Evolutionary conservation across 2,797 vertebrate species (phyloP).

Genomic region (Myioborus miniatus): DNA sequence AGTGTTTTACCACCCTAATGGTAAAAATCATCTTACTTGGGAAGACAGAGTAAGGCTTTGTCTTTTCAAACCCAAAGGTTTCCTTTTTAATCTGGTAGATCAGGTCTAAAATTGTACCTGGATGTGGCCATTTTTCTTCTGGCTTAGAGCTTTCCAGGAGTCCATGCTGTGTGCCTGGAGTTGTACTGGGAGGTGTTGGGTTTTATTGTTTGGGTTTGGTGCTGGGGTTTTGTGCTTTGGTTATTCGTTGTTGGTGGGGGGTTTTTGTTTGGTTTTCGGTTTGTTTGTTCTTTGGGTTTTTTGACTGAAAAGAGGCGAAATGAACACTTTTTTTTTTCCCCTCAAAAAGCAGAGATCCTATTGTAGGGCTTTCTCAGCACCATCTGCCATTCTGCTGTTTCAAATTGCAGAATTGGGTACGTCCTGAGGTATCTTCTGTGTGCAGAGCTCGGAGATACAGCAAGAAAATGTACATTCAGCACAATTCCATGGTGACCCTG

Average conservation of each 20-base stretch:
- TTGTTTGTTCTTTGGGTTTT: neutral
- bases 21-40: neutral
- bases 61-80: neutral
- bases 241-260: rapidly evolving
- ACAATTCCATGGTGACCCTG: neutral
- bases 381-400: neutral
- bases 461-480: neutral
- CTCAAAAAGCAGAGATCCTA: neutral
- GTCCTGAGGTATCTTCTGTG: neutral
- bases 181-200: neutral
- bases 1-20: neutral
- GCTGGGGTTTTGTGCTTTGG: neutral
- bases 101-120: neutral
- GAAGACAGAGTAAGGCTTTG: neutral
- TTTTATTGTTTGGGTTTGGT: neutral
- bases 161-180: neutral
- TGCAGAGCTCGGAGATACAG: neutral
- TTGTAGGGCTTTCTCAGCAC: neutral
- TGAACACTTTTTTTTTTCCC: rapidly evolving
- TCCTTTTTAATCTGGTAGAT: neutral
- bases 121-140: neutral
- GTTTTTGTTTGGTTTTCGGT: neutral
- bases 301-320: neutral
- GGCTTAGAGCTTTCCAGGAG: neutral
- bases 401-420: neutral